These are phyloP conservation scores for Leptinotarsa tumamoca DNA, from an alignment of 2,888 invertebrate genomes.

Conservation along the genomic window DNA sequence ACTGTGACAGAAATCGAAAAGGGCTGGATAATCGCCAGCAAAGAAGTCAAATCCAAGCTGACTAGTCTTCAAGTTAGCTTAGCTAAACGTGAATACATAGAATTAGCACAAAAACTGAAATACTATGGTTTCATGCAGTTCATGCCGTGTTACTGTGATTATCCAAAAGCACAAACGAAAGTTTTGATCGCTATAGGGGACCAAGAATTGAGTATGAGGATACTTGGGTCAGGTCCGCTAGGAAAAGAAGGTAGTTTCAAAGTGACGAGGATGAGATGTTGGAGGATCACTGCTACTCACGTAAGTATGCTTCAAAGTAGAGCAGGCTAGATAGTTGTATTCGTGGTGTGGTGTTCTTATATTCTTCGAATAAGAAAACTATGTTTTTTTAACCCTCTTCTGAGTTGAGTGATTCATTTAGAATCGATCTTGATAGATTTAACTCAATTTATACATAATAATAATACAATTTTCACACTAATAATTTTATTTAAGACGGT, in stretches of 20 bases:
- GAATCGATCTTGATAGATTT: too few relatives aligned
- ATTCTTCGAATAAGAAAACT: too few relatives aligned
- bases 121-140: slow-evolving; percentile 92
- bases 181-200: slow-evolving; percentile 87
- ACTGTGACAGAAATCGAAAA: slow-evolving; percentile 87
- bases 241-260: slow-evolving; percentile 89
- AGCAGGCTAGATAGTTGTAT: not conserved
- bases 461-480: too few relatives aligned
- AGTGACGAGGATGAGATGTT: slow-evolving; percentile 96
- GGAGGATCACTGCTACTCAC: slow-evolving; percentile 92
- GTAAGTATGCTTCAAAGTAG: slow-evolving; percentile 68
- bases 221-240: slow-evolving; percentile 71
- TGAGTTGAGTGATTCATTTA: too few relatives aligned
- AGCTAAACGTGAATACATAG: slow-evolving; percentile 90
- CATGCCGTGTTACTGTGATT: slow-evolving; percentile 76
- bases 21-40: slow-evolving; percentile 84
- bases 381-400: too few relatives aligned
- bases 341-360: too few relatives aligned
- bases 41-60: slow-evolving; percentile 76
- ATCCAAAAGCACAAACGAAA: slow-evolving; percentile 76
- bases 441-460: too few relatives aligned
- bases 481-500: too few relatives aligned
- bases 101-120: slow-evolving; percentile 84
- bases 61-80: slow-evolving; percentile 79
- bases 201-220: slow-evolving; percentile 83